A percentile compares a stretch with the other conserved stretches of the same genome.
Evolutionary conservation across 2,888 invertebrate genomes (phyloP).

Genomic region (Teinopalpus imperialis): DNA sequence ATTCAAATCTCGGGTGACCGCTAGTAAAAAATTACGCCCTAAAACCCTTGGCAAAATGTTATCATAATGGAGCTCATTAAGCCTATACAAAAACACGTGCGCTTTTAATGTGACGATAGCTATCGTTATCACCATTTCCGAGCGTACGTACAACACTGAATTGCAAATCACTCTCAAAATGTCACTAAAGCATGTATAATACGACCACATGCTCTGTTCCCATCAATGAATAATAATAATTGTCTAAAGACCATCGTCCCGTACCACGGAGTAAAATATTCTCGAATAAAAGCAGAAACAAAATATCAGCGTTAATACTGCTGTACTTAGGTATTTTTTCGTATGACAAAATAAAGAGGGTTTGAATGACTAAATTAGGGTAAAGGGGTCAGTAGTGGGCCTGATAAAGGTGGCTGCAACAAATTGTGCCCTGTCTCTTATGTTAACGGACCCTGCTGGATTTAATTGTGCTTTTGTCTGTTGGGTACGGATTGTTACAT

Average conservation of each 20-base stretch:
- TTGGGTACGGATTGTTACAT: slow-evolving; percentile 48
- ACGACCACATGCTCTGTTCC: slow-evolving; percentile 74
- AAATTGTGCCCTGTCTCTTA: slow-evolving; percentile 74
- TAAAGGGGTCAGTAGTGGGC: slow-evolving; percentile 78
- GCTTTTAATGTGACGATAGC: slow-evolving; percentile 51
- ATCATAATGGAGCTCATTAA: slow-evolving; percentile 29
- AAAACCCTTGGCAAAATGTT: slow-evolving; percentile 15
- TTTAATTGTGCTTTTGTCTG: slow-evolving; percentile 80
- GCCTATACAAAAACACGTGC: slow-evolving; percentile 57
- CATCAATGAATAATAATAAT: slow-evolving; percentile 68
- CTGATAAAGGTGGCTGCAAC: slow-evolving; percentile 80
- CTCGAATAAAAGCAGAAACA: slow-evolving; percentile 13
- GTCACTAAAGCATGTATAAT: slow-evolving; percentile 74
- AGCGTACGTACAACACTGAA: slow-evolving; percentile 48
- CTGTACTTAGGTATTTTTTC: background rate
- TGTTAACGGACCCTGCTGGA: slow-evolving; percentile 75
- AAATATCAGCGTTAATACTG: slow-evolving; percentile 32
- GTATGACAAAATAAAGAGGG: slow-evolving; percentile 38
- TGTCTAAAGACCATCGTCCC: slow-evolving; percentile 39
- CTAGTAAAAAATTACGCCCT: slow-evolving; percentile 1
- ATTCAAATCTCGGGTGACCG: background rate
- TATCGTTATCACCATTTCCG: slow-evolving; percentile 54
- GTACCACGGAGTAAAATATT: slow-evolving; percentile 38
- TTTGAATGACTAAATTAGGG: slow-evolving; percentile 69
- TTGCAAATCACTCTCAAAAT: slow-evolving; percentile 74